Base-by-base conservation (phyloP, 1,140 invertebrate genomes). In the Chionoecetes opilio region DNA sequence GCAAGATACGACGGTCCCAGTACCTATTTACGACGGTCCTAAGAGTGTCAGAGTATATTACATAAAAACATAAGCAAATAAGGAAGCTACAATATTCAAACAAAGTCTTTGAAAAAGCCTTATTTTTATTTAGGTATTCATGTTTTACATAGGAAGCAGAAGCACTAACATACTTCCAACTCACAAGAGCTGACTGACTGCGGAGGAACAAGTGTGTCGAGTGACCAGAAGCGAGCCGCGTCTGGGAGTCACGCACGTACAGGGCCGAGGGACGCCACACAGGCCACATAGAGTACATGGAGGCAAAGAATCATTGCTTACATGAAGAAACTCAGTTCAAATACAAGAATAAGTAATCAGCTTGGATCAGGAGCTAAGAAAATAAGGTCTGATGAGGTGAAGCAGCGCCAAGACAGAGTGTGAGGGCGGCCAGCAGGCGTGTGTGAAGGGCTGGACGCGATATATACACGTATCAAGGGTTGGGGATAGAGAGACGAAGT, bases 151-250 rank as follows among this genome's bases (percentile, higher is more conserved):
- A 75, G 63, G 63, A 75, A 75, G 63, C 63, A n/a, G 2, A 75
- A 75, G 63, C 63, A 75, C 63, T 75, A 75, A 75, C 63, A 75
- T 75, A 75, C 63, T 75, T 75, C n/a, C 63, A 75, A 21, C 63
- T 75, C 63, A n/a, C 63, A 75, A n/a, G 63, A 75, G 63, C 63
- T 75, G 63, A 75, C 63, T 75, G 63, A 75, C 63, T 75, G 63
- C 63, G n/a, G 63, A 75, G 63, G 21, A n/a, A 75, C 63, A 75
- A 75, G 63, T 53, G n/a, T 75, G 63, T 75, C 63, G 63, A 75
- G 63, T 75, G 63, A 75, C 63, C 63, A 75, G 63, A 75, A 75
- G 63, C 63, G 21, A 26, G 63, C 63, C 63, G 63, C 63, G 63
- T 26, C 63, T 17, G 63, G 63, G n/a, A n/a, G 63, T 75, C n/a